Evolutionary conservation across 1,140 invertebrate species (phyloP).

Genomic region (Papilio glaucus): DNA sequence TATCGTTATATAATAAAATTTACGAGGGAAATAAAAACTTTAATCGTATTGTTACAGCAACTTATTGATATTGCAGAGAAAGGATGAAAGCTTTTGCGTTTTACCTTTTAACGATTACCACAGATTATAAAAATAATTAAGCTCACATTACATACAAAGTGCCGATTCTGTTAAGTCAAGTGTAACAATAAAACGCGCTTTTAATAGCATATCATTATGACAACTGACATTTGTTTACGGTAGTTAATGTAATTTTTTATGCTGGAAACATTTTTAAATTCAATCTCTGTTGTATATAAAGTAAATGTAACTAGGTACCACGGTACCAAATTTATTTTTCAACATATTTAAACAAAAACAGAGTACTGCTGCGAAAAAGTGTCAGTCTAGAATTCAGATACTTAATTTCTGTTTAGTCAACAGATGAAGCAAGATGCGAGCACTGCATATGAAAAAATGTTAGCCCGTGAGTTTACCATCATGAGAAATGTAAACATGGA

Average conservation of each 20-base stretch:
- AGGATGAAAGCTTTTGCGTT: constrained; percentile 10
- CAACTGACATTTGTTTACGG: constrained; percentile 19
- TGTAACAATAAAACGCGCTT: constrained; percentile 2
- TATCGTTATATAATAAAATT: no score
- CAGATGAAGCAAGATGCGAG: no score
- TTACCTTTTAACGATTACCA: constrained; percentile 5
- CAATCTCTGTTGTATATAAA: no score
- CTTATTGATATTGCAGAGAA: neutral
- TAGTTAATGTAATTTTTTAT: constrained; percentile 33
- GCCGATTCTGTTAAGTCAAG: neutral
- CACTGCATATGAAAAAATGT: no score
- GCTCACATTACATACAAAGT: constrained; percentile 14
- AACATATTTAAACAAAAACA: no score
- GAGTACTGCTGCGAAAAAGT: no score
- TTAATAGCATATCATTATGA: neutral
- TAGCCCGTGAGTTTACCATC: neutral
- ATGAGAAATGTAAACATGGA: constrained; percentile 10
- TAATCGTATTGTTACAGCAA: neutral
- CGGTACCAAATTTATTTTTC: no score
- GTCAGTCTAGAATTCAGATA: no score
- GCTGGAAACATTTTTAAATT: constrained; percentile 38
- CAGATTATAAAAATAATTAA: constrained; percentile 7
- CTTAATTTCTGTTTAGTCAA: no score
- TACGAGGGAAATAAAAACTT: constrained; percentile 30
- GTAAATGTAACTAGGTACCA: no score